phyloP scores from a whole-genome alignment of 2,888 invertebrate species.

The Apodemia mormo region DNA sequence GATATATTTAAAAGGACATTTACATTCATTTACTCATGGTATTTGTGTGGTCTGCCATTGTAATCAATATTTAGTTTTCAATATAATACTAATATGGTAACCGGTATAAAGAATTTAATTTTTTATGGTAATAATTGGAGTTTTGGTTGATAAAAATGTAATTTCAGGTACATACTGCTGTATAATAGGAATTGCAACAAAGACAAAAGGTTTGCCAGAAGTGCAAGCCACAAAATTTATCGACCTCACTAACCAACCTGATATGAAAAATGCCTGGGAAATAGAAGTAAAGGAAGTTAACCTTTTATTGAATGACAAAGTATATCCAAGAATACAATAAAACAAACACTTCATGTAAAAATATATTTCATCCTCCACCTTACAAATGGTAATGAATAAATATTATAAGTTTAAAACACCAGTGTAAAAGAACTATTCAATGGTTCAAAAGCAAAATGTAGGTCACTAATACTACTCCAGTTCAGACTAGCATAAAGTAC shows the following conservation, averaged over 20 bases:
- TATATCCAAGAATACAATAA: constrained; percentile 46
- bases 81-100: too few species aligned
- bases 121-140: too few species aligned
- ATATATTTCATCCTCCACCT: constrained; percentile 31
- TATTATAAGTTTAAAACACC: constrained; percentile 24
- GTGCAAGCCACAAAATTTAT: constrained; percentile 67
- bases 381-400: constrained; percentile 28
- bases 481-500: too few species aligned
- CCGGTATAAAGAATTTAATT: neutral
- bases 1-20: too few species aligned
- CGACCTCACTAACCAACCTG: constrained; percentile 56
- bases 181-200: constrained; percentile 65
- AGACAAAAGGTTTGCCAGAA: constrained; percentile 68
- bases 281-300: constrained; percentile 66
- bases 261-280: constrained; percentile 65
- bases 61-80: too few species aligned
- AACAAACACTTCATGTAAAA: constrained; percentile 22
- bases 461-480: too few species aligned
- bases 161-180: constrained; percentile 68
- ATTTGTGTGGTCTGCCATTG: too few species aligned
- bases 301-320: constrained; percentile 57
- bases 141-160: neutral
- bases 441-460: too few species aligned
- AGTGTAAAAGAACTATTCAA: neutral
- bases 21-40: too few species aligned